phyloP scores from a whole-genome alignment of 2,797 vertebrate genomes.

The Etheostoma perlongum region DNA sequence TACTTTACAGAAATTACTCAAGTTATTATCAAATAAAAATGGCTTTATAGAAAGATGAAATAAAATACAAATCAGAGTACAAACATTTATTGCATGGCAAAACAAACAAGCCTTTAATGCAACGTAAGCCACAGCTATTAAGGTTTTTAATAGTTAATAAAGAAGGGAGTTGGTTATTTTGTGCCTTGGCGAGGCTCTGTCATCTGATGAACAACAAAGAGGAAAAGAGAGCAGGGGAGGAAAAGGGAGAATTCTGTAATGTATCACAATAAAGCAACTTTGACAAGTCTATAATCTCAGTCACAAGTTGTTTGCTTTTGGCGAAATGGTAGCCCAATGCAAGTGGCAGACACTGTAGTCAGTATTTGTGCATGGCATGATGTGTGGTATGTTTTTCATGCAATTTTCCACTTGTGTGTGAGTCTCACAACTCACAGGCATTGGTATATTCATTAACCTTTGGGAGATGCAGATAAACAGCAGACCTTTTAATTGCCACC shows the following conservation, averaged over 20 bases:
- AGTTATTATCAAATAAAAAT: slow-evolving; percentile 79
- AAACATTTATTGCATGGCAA: slow-evolving; percentile 71
- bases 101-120: slow-evolving; percentile 79
- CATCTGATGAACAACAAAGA: slow-evolving; percentile 57
- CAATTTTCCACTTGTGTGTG: slow-evolving; percentile 73
- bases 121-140: slow-evolving; percentile 70
- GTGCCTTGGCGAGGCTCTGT: slow-evolving; percentile 60
- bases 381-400: slow-evolving; percentile 75
- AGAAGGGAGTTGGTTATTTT: slow-evolving; percentile 66
- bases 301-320: slow-evolving; percentile 79
- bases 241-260: slow-evolving; percentile 67
- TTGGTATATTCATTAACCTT: slow-evolving; percentile 87
- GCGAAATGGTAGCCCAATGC: slow-evolving; percentile 60
- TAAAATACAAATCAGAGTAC: slow-evolving; percentile 67
- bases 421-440: slow-evolving; percentile 70
- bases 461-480: slow-evolving; percentile 82
- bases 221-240: slow-evolving; percentile 14
- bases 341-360: slow-evolving; percentile 67
- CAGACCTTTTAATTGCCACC: slow-evolving; percentile 86
- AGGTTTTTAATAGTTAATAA: slow-evolving; percentile 80
- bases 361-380: slow-evolving; percentile 64
- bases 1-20: slow-evolving; percentile 62
- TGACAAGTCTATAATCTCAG: slow-evolving; percentile 82
- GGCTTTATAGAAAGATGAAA: slow-evolving; percentile 73
- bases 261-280: slow-evolving; percentile 79